Evolutionary conservation across 2,113 vertebrate species (phyloP).

Genomic region (Sphaerodactylus townsendi): DNA sequence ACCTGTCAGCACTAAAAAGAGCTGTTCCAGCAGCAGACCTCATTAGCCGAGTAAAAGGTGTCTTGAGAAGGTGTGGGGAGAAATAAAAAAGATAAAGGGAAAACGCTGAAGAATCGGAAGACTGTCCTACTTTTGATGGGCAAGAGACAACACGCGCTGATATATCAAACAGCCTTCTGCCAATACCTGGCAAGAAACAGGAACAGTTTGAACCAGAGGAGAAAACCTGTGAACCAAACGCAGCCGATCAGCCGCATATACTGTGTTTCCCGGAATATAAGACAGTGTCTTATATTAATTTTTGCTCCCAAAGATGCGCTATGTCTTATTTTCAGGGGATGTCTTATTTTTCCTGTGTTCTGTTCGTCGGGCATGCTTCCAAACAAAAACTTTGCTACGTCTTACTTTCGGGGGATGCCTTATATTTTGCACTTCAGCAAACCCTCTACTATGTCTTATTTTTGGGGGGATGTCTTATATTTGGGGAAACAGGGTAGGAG

Average conservation of each 20-base stretch:
- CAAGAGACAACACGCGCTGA: not conserved
- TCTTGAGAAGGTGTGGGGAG: not conserved
- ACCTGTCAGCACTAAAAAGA: not conserved
- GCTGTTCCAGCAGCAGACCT: not conserved
- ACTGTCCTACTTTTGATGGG: not conserved
- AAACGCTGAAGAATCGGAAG: rapidly evolving
- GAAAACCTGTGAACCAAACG: not conserved
- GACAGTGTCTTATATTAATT: no score
- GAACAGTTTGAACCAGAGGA: not conserved
- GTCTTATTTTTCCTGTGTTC: no score
- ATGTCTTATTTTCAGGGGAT: no score
- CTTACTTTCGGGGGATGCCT: no score
- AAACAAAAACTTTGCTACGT: no score
- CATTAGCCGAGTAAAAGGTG: not conserved
- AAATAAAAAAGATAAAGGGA: not conserved
- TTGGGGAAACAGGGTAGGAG: no score
- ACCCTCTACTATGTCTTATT: no score
- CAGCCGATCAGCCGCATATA: not conserved
- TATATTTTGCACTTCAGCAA: no score
- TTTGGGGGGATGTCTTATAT: no score
- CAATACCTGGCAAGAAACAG: not conserved
- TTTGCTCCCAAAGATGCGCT: no score
- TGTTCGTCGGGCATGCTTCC: no score
- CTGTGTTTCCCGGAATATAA: no score
- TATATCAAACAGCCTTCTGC: not conserved